Conservation (phyloP, 2,888 invertebrate genomes). For the Volucella bombylans region DNA sequence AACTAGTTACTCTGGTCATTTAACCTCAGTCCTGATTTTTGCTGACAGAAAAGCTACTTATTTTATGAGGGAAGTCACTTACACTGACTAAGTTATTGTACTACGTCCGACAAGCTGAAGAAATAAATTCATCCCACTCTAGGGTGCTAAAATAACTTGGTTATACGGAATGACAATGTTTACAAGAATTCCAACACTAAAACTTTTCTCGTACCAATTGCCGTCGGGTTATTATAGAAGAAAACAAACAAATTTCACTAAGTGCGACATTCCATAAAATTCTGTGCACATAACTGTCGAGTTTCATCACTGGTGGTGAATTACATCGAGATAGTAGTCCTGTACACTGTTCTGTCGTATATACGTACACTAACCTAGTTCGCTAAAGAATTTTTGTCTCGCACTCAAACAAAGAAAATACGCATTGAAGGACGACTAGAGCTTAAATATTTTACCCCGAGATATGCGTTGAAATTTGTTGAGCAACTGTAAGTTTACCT, state of each 20-base stretch:
- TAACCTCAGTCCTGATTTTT: slow-evolving; percentile 54
- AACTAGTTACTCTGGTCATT: slow-evolving; percentile 13
- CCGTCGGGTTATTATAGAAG: slow-evolving; percentile 68
- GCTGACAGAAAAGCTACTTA: slow-evolving; percentile 58
- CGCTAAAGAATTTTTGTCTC: slow-evolving; percentile 31
- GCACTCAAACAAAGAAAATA: slow-evolving; percentile 15
- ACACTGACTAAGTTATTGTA: slow-evolving; percentile 53
- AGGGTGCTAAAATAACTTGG: slow-evolving; percentile 68
- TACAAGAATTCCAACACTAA: slow-evolving; percentile 74
- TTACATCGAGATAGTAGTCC: slow-evolving; percentile 52
- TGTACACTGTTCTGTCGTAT: slow-evolving; percentile 33
- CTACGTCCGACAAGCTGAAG: slow-evolving; percentile 58
- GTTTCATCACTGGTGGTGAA: slow-evolving; percentile 68
- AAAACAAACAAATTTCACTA: slow-evolving; percentile 73
- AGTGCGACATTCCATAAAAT: slow-evolving; percentile 74
- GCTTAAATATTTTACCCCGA: slow-evolving; percentile 62
- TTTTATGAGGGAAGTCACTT: slow-evolving; percentile 66
- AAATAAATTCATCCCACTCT: slow-evolving; percentile 57
- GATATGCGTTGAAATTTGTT: slow-evolving; percentile 65
- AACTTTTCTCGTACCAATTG: slow-evolving; percentile 69
- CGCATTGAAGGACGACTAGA: slow-evolving; percentile 48
- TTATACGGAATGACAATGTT: slow-evolving; percentile 71
- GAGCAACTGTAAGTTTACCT: slow-evolving; percentile 52
- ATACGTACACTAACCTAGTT: slow-evolving; percentile 19
- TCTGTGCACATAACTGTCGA: slow-evolving; percentile 73